Evolutionary conservation across 2,888 invertebrate genomes (phyloP), one percentile per base, ranked within the genome.

Genomic region (Epinotia demarniana): DNA sequence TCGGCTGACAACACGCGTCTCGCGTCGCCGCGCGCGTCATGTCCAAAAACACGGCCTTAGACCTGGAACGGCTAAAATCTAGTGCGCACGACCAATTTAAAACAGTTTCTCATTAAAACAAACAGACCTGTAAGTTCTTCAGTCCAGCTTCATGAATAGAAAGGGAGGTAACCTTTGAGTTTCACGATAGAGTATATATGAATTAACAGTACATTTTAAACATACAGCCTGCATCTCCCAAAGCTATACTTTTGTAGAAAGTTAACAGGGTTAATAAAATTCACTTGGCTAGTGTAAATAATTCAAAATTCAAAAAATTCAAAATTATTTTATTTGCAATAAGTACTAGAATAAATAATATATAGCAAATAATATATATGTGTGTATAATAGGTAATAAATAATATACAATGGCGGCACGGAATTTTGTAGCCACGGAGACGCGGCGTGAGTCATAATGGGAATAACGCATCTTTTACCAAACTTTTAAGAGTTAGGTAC

Each of bases 391-490:
- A 43, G 11, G 19, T 62, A n/a, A n/a, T 18, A 11, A 9, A 57
- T 63, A 23, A 43, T 19, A 6, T 27, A 63, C 5, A 46, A 46
- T 13, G 19, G 18, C 13, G 46, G 18, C 2, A 46, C 16, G 3
- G 18, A 63, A 43, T 13, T 43, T 2, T 39, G 5, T n/a, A 62
- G 62, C 19, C 2, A 19, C 43, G 63, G 63, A 13, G 63, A 39
- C 46, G 16, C 46, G 16, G 13, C 46, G 63, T 63, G 64, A 64
- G 23, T 46, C 49, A 64, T 64, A 46, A 23, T 64, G 16, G 46
- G 23, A 46, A 64, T 64, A 49, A 64, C 46, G 63, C 16, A 64
- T n/a, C 53, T 49, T 46, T 64, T 64, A 46, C 49, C 46, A 64
- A 12, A 64, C 46, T 16, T 23, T n/a, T 46, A 9, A 63, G 16